These are phyloP conservation scores for Cottoperca gobio DNA, from an alignment of 2,797 vertebrate genomes.

Conservation along the genomic window DNA sequence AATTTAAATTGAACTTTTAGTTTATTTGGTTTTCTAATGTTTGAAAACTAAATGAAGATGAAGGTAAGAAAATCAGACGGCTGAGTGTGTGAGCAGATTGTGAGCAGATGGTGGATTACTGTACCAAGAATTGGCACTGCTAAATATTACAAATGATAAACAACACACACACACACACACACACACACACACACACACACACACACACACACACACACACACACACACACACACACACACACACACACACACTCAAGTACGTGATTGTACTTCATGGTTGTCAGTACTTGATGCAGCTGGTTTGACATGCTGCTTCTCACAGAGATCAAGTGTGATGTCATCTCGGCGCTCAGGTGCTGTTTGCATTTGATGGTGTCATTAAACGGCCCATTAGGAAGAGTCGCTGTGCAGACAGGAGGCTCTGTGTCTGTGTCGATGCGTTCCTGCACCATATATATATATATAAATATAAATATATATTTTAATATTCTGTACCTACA, in stretches of 20 bases:
- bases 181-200: not conserved
- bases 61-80: conserved; percentile 17
- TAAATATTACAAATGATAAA: conserved; percentile 48
- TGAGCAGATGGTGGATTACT: conserved; percentile 48
- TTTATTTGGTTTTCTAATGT: no score
- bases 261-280: no score
- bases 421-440: conserved; percentile 27
- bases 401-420: conserved; percentile 16
- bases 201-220: conserved; percentile 2
- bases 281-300: not conserved
- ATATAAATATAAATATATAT: not conserved
- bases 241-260: not conserved
- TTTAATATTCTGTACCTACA: not conserved
- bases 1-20: no score
- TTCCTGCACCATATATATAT: not conserved
- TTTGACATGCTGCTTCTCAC: conserved; percentile 40
- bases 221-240: conserved; percentile 10
- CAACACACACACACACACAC: conserved; percentile 14
- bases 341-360: conserved; percentile 45
- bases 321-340: conserved; percentile 53
- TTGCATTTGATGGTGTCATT: conserved; percentile 73
- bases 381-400: conserved; percentile 59
- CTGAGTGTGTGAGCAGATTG: conserved; percentile 37
- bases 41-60: no score
- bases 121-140: conserved; percentile 30